Percentiles rank a stretch among this genome's conserved stretches.
Conservation (phyloP, 2,113 vertebrate species). For the Plectropomus leopardus region DNA sequence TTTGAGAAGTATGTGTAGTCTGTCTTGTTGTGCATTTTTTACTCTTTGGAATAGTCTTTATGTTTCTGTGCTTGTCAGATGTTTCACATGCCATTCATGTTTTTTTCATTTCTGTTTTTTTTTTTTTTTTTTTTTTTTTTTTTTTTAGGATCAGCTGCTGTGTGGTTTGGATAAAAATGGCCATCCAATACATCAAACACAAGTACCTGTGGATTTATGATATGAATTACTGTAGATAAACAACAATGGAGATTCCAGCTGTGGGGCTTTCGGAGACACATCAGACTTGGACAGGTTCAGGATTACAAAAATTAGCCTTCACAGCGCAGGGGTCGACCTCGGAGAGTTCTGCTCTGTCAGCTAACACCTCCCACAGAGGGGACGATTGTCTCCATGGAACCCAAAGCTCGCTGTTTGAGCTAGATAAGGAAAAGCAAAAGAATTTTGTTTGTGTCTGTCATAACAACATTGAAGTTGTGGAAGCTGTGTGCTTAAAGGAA, state of each 20-base stretch:
- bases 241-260: slow-evolving; percentile 83
- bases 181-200: slow-evolving; percentile 56
- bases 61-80: slow-evolving; percentile 19
- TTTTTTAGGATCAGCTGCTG: slow-evolving; percentile 65
- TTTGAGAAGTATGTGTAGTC: slow-evolving; percentile 19
- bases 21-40: neutral
- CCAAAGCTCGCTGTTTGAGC: neutral
- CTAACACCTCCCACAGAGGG: slow-evolving; percentile 39
- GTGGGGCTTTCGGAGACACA: slow-evolving; percentile 67
- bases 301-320: slow-evolving; percentile 37
- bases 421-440: slow-evolving; percentile 13
- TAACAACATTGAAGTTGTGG: neutral
- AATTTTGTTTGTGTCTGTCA: neutral
- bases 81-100: slow-evolving; percentile 21
- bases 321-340: slow-evolving; percentile 16
- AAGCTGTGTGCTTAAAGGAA: slow-evolving; percentile 10
- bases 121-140: slow-evolving; percentile 62
- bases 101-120: slow-evolving; percentile 41
- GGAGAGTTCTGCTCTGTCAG: slow-evolving; percentile 24
- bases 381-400: slow-evolving; percentile 12
- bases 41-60: neutral
- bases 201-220: slow-evolving; percentile 77
- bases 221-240: slow-evolving; percentile 72
- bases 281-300: slow-evolving; percentile 43
- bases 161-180: slow-evolving; percentile 62